Evolutionary conservation across 2,113 vertebrate species (phyloP), one percentile per base, ranked within the genome.

Genomic region (Mungos mungo): DNA sequence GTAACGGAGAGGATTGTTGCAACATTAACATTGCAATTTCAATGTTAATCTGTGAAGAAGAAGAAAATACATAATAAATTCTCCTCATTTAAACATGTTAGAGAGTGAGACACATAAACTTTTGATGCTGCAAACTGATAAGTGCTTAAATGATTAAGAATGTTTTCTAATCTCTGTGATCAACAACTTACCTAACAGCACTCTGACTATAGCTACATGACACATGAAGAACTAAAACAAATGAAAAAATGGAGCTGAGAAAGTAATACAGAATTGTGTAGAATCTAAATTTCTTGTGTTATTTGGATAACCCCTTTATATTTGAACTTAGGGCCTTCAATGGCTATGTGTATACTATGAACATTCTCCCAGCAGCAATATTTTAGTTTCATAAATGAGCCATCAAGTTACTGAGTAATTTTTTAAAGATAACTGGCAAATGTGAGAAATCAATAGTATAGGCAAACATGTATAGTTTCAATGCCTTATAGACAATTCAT

Each of bases 1-100:
- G 50, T 2, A 52, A 54, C 0, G 31, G 31, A 72, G 23, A 1
- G 47, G 13, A 0, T 16, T 72, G 0, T 7, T 63, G 3, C 12
- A 76, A 11, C 41, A 41, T 41, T 41, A 41, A 41, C 41, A 41
- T 41, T 41, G 5, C 85, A 63, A 69, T 65, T 38, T 9, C 35
- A 41, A 27, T 25, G 1, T 38, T 71, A 35, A 89, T 71, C 29
- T 27, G n/a, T 83, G 69, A 90, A 87, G 52, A 77, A 41, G 41
- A 60, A 86, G n/a, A 41, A 77, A 15, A 71, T 29, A 27, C 12
- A 9, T 16, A 47, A 38, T 35, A 33, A 69, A 7, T 79, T 82
- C 3, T 38, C 7, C 45, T n/a, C 41, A 25, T 81, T 21, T 95
- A 68, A 54, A 72, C 83, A 81, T 69, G 52, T 95, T 63, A 71